Percentiles rank a stretch among this genome's conserved stretches.
These are phyloP conservation scores for Pterostichus niger DNA, from an alignment of 2,888 invertebrate genomes.

Conservation along the genomic window DNA sequence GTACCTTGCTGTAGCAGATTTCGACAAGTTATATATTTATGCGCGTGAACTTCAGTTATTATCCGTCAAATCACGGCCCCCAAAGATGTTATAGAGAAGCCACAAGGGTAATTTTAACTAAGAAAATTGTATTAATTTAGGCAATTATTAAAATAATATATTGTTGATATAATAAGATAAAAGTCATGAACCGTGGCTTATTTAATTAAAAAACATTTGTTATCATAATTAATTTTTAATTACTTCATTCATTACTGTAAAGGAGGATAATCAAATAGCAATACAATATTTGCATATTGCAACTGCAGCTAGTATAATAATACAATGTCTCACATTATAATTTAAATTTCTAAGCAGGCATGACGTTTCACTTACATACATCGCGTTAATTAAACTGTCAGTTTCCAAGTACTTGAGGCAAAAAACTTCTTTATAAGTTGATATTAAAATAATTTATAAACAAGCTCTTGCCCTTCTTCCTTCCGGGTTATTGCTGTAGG, in stretches of 20 bases:
- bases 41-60: too few species aligned
- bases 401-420: neutral
- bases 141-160: too few species aligned
- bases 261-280: neutral
- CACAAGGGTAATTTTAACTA: too few species aligned
- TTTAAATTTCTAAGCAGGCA: slow-evolving; percentile 21
- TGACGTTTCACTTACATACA: neutral
- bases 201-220: neutral
- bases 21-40: too few species aligned
- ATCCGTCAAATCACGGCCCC: too few species aligned
- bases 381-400: slow-evolving; percentile 18
- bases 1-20: too few species aligned
- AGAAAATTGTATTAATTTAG: too few species aligned
- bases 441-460: neutral
- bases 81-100: too few species aligned
- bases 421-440: neutral
- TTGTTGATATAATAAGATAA: too few species aligned
- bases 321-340: neutral
- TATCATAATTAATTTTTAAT: neutral
- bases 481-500: neutral
- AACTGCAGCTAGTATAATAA: neutral
- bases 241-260: slow-evolving; percentile 6
- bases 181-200: too few species aligned
- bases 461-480: too few species aligned
- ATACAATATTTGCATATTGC: slow-evolving; percentile 7